Conservation (phyloP, 2,797 vertebrate species). For the Notolabrus celidotus region DNA sequence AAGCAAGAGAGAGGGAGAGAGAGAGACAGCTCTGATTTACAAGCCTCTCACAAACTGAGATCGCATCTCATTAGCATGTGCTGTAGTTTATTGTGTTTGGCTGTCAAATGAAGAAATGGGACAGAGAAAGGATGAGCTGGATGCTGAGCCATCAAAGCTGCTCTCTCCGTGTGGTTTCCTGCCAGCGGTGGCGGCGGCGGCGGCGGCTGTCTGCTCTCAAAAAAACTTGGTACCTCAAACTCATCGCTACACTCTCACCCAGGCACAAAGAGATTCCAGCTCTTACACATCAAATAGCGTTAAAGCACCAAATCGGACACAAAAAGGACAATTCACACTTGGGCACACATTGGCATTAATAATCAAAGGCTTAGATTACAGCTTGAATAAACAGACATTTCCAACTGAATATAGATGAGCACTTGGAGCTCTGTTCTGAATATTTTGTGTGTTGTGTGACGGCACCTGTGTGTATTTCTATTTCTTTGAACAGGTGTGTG, state of each 20-base stretch:
- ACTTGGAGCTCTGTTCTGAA: conserved; percentile 34
- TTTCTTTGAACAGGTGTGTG: conserved; percentile 21
- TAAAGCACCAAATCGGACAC: conserved; percentile 45
- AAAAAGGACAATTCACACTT: conserved; percentile 49
- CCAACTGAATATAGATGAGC: conserved; percentile 60
- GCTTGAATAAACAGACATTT: conserved; percentile 54
- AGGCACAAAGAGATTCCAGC: conserved; percentile 32
- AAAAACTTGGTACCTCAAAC: conserved; percentile 63
- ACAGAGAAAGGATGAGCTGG: conserved; percentile 55
- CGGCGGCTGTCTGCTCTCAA: conserved; percentile 30
- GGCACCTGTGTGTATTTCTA: conserved; percentile 29
- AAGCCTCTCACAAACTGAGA: conserved; percentile 71
- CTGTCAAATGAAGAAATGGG: conserved; percentile 65
- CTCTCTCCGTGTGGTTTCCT: conserved; percentile 36
- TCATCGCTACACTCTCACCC: conserved; percentile 45
- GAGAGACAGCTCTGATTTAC: conserved; percentile 70
- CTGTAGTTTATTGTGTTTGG: conserved; percentile 78
- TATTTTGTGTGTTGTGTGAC: conserved; percentile 20
- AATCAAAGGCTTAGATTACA: conserved; percentile 47
- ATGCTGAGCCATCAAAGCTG: conserved; percentile 73
- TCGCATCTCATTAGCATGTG: conserved; percentile 76
- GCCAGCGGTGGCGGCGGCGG: conserved; percentile 25
- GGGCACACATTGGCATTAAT: conserved; percentile 39
- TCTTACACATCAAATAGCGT: conserved; percentile 38
- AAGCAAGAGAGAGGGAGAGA: conserved; percentile 34